Conservation (phyloP, 2,797 vertebrate species). For the Fratercula arctica region DNA sequence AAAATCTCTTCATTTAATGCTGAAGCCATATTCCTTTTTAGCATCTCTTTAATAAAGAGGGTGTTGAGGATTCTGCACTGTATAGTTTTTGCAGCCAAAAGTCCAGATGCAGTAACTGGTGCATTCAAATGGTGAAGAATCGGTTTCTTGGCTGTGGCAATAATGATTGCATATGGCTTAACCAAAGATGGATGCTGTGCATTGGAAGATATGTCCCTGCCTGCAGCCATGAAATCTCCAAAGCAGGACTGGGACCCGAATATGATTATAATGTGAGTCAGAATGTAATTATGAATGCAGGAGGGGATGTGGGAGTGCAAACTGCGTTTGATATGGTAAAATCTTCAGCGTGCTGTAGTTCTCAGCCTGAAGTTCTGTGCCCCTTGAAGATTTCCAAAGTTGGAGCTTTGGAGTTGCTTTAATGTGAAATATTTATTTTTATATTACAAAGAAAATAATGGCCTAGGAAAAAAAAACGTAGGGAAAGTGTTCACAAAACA, state of each 20-base stretch:
- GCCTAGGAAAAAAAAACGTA: neutral
- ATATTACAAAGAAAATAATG: conserved; percentile 24
- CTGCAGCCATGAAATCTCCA: neutral
- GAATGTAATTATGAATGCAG: neutral
- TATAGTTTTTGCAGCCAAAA: neutral
- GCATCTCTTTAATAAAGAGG: neutral
- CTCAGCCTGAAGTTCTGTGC: conserved; percentile 21
- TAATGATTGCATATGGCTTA: neutral
- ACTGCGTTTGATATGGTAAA: conserved; percentile 46
- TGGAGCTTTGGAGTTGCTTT: conserved; percentile 7
- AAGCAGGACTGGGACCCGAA: neutral
- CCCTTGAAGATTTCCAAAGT: conserved; percentile 36
- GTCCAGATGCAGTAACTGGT: neutral
- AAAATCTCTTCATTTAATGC: neutral
- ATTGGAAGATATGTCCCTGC: neutral
- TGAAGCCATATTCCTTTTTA: neutral
- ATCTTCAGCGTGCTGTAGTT: neutral
- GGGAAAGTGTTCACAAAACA: neutral
- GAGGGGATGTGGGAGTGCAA: conserved; percentile 8
- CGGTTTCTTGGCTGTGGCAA: neutral
- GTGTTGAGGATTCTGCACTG: neutral
- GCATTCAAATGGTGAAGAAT: neutral
- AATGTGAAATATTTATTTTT: conserved; percentile 44
- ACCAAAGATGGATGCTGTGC: neutral
- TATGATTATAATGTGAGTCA: neutral